Evolutionary conservation across 2,888 invertebrate genomes (phyloP).

Genomic region (Agrotis ipsilon): DNA sequence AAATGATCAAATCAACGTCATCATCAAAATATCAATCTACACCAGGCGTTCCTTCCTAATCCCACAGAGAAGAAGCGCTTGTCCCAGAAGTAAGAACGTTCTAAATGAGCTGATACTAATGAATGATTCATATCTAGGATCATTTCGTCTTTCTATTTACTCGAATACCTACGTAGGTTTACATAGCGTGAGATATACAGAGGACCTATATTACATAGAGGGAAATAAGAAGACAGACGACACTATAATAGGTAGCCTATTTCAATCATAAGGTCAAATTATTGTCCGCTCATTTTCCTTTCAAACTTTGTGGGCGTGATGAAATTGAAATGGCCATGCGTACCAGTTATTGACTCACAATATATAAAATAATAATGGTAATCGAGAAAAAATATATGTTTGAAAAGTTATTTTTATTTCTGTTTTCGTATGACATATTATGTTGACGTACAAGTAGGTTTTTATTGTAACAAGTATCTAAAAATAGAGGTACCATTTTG

Average conservation of each 20-base stretch:
- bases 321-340: conserved; percentile 25
- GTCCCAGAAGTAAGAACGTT: background rate
- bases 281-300: conserved; percentile 25
- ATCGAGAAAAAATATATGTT: conserved; percentile 14
- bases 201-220: conserved; percentile 40
- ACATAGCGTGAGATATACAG: conserved; percentile 10
- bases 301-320: conserved; percentile 31
- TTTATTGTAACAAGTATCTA: background rate
- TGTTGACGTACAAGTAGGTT: background rate
- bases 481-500: conserved; percentile 9
- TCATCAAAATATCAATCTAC: background rate
- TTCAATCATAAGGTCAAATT: conserved; percentile 55
- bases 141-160: conserved; percentile 3
- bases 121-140: background rate
- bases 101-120: background rate
- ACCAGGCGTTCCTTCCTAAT: no score
- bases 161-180: background rate
- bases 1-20: no score
- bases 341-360: conserved; percentile 18
- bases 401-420: background rate
- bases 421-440: conserved; percentile 3
- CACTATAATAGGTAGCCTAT: conserved; percentile 10
- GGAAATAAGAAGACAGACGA: conserved; percentile 29
- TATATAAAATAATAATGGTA: background rate
- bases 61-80: background rate